Conservation (phyloP, 2,888 invertebrate species). For the Cephus sareptanus region DNA sequence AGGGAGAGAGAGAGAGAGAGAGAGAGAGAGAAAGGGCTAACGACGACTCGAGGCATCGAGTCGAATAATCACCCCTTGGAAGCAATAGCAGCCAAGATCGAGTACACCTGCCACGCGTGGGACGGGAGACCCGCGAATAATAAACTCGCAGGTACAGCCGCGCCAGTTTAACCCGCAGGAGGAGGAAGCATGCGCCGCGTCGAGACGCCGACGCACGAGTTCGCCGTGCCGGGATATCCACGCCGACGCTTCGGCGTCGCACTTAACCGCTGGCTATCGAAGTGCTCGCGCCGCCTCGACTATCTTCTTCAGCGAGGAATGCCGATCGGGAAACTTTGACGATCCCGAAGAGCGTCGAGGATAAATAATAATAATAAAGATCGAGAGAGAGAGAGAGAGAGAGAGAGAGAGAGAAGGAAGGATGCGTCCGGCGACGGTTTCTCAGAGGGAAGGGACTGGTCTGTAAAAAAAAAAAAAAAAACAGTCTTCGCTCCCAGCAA, state of each 20-base stretch:
- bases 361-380: neutral
- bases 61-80: no score
- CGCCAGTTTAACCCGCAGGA: slow-evolving; percentile 28
- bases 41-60: no score
- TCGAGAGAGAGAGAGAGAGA: no score
- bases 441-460: neutral
- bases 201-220: slow-evolving; percentile 24
- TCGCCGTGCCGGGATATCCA: slow-evolving; percentile 17
- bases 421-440: neutral
- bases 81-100: no score
- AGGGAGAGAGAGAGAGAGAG: no score
- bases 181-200: slow-evolving; percentile 23
- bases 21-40: no score
- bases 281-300: slow-evolving; percentile 27
- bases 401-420: neutral
- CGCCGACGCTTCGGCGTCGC: slow-evolving; percentile 43
- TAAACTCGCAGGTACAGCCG: slow-evolving; percentile 37
- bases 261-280: slow-evolving; percentile 58
- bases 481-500: no score
- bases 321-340: neutral
- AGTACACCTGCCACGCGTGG: slow-evolving; percentile 8
- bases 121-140: slow-evolving; percentile 22
- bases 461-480: no score
- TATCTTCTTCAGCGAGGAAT: neutral
- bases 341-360: slow-evolving; percentile 1